Evolutionary conservation across 1,140 invertebrate genomes (phyloP), one percentile per base, ranked within the genome.

Genomic region (Rhyacophila brunnea): DNA sequence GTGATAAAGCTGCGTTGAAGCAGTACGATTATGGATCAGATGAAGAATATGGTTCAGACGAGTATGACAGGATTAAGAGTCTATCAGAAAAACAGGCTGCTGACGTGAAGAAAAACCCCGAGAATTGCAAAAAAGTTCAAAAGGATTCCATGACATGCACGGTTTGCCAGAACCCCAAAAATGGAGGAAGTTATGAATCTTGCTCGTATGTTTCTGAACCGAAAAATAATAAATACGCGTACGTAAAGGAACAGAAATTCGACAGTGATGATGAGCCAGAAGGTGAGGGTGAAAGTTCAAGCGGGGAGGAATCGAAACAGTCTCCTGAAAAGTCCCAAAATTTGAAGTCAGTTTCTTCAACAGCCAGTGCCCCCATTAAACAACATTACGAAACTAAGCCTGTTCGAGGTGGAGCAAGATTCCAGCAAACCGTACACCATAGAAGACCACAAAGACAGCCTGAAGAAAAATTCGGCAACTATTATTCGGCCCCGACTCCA

Each of bases 121-220:
- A 78, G 51, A 79, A 81, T 61, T 88, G 87, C 60, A 75, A 81
- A 59, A 80, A 86, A 69, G 75, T 86, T 0, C 70, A 80, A 45
- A 86, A 79, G 66, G 82, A 84, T 63, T 81, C 80, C 9, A 83
- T 85, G 76, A 81, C 76, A 5, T 90, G 88, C 65, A 84, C 77
- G 35, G 71, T 85, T 1, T 90, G 88, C 66, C 82, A 83, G 63
- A 81, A 89, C 66, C 77, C 82, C 0, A 83, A 85, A 69, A 87
- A 81, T 0, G 85, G 86, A 14, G 86, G 82, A 4, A 86, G 85
- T 57, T 89, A 82, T 55, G 86, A 90, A 73, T 83, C 84, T 28
- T 89, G 87, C 65, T 83, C 83, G 0, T 89, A 88, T 70, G 80
- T 80, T 1, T 81, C 83, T 13, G 81, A 84, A 61, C 87, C 87